A percentile compares a stretch with the other conserved stretches of the same genome.
Conservation (phyloP, 2,888 invertebrate species). For the Tipula vernalis region DNA sequence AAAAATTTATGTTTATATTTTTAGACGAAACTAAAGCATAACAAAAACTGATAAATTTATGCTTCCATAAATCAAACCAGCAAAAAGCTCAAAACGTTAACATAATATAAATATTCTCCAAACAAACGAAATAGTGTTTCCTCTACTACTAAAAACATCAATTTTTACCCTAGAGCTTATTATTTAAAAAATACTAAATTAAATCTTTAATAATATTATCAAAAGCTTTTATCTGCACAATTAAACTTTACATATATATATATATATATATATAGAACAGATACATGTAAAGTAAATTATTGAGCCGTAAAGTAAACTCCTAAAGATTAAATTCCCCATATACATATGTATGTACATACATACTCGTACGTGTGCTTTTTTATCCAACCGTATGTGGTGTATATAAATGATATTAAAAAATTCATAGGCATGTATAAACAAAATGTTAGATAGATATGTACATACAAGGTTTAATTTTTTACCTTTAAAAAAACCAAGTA, state of each 20-base stretch:
- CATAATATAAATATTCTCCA: too few relatives aligned
- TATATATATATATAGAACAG: not conserved
- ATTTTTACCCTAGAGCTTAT: not conserved
- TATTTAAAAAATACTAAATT: not conserved
- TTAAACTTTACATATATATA: not conserved
- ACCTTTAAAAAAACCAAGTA: not conserved
- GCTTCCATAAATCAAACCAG: not conserved
- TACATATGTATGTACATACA: too few relatives aligned
- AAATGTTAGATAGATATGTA: not conserved
- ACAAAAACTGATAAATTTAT: not conserved
- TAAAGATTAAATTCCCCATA: not conserved
- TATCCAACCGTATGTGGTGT: too few relatives aligned
- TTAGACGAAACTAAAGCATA: too few relatives aligned
- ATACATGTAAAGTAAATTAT: not conserved
- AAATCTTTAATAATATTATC: not conserved
- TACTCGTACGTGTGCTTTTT: not conserved
- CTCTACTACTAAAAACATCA: too few relatives aligned
- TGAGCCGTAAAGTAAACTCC: not conserved
- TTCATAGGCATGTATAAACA: not conserved
- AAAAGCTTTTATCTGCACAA: not conserved
- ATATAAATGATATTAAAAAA: not conserved
- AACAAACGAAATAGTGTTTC: too few relatives aligned
- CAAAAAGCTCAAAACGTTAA: too few relatives aligned
- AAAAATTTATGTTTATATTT: too few relatives aligned
- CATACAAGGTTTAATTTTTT: not conserved